phyloP scores from a whole-genome alignment of 2,113 vertebrate species.

The Saguinus midas region DNA sequence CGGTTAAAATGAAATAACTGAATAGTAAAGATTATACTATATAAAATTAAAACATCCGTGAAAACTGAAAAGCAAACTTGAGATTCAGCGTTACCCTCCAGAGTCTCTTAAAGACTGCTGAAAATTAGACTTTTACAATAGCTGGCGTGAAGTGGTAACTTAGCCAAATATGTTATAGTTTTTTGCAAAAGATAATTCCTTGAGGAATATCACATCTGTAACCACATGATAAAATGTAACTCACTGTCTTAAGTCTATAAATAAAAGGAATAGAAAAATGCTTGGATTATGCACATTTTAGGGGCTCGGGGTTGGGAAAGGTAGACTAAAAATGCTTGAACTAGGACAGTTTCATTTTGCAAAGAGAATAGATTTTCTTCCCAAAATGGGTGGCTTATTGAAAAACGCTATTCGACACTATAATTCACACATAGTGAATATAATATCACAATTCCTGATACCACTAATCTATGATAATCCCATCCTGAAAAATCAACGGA shows the following conservation, averaged over 20 bases:
- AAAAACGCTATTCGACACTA: neutral
- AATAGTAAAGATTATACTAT: conserved; percentile 16
- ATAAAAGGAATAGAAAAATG: neutral
- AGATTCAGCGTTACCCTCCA: neutral
- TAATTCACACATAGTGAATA: neutral
- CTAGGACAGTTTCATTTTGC: neutral
- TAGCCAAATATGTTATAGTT: neutral
- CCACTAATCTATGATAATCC: neutral
- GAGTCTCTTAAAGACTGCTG: conserved; percentile 24
- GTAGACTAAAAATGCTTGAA: neutral
- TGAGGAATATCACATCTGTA: neutral
- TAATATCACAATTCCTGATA: neutral
- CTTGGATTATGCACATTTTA: neutral
- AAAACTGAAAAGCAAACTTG: conserved; percentile 41
- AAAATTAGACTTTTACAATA: conserved; percentile 56
- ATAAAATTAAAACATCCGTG: conserved; percentile 57
- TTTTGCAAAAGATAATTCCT: neutral
- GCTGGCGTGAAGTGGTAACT: neutral
- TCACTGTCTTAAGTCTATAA: neutral
- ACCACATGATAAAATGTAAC: neutral
- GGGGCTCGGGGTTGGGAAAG: neutral
- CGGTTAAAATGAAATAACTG: conserved; percentile 56
- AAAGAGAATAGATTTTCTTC: neutral
- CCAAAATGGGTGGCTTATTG: neutral
- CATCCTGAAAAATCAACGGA: neutral